Evolutionary conservation across 2,113 vertebrate genomes (phyloP), one percentile per base, ranked within the genome.

Genomic region (Turnix velox): DNA sequence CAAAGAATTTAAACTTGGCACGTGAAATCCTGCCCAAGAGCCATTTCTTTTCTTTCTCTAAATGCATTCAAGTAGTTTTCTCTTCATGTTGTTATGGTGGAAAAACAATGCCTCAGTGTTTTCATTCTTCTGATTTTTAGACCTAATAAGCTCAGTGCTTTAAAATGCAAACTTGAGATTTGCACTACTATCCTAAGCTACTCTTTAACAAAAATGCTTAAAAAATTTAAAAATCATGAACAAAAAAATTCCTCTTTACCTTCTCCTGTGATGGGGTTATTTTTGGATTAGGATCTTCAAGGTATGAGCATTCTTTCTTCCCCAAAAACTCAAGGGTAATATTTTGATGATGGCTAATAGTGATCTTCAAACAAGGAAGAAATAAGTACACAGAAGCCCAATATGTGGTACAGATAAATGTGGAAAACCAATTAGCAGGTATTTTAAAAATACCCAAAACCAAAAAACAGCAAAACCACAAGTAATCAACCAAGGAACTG

Each of bases 111-210:
- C 65, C n/a, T 71, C 17, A 30, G 35, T 63, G 18, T 18, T 84
- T 93, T 80, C 52, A 63, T 84, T 90, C 35, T 37, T 91, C 62
- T 83, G 23, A 83, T 73, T 76, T 78, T 83, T 67, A 83, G 39
- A 18, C 42, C 58, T 80, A 4, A 4, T 37, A 78, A 74, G 39
- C 1, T 13, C 3, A 4, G 20, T 84, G 11, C 25, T 87, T 93
- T 72, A 68, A 76, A 82, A 58, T 40, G 6, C 39, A 93, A 88
- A 58, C 24, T 83, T 57, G 40, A 85, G 22, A 46, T n/a, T 40
- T 16, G 10, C 12, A 25, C 7, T 30, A 48, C 24, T 31, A 63
- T 77, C 28, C 67, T 43, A 43, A 18, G 11, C 10, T 71, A 55
- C 24, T 75, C 88, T 80, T 80, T 27, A 77, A 23, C 10, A n/a